Percentiles rank a stretch among this genome's conserved stretches.
These are phyloP conservation scores for Potorous gilbertii DNA, from an alignment of 2,797 vertebrate species.

Conservation along the genomic window DNA sequence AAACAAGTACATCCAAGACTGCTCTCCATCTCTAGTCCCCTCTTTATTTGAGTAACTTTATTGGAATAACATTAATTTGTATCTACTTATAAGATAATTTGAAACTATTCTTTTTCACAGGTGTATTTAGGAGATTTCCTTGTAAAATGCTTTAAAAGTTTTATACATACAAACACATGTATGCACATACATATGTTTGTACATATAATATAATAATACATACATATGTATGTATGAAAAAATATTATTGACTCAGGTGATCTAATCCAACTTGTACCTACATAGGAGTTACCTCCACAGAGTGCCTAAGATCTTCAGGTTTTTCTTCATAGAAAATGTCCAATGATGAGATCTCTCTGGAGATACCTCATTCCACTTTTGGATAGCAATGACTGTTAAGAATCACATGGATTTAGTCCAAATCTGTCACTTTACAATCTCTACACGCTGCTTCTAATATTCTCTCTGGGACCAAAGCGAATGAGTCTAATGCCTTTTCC, in stretches of 20 bases:
- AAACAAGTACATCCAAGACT: not conserved
- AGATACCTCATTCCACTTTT: not conserved
- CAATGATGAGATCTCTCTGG: not conserved
- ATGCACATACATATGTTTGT: not conserved
- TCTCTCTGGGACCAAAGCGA: not conserved
- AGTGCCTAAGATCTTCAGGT: not conserved
- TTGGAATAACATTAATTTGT: conserved; percentile 32
- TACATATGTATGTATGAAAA: not conserved
- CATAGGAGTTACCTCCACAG: not conserved
- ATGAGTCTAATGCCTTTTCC: not conserved
- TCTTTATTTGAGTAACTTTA: no score
- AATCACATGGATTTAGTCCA: not conserved
- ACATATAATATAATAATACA: no score
- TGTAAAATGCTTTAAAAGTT: not conserved
- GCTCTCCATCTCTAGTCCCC: not conserved
- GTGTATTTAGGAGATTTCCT: not conserved
- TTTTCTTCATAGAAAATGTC: not conserved
- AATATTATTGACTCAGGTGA: not conserved
- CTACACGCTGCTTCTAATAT: not conserved
- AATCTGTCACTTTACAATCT: not conserved
- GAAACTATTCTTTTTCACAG: not conserved
- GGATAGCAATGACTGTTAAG: not conserved
- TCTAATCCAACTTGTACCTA: not conserved
- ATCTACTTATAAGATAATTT: conserved; percentile 8
- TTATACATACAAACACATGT: not conserved